Conservation (phyloP, 30 jellyfish, hydroid and myxozoan genomes). For the Phacellophora camtschatica region DNA sequence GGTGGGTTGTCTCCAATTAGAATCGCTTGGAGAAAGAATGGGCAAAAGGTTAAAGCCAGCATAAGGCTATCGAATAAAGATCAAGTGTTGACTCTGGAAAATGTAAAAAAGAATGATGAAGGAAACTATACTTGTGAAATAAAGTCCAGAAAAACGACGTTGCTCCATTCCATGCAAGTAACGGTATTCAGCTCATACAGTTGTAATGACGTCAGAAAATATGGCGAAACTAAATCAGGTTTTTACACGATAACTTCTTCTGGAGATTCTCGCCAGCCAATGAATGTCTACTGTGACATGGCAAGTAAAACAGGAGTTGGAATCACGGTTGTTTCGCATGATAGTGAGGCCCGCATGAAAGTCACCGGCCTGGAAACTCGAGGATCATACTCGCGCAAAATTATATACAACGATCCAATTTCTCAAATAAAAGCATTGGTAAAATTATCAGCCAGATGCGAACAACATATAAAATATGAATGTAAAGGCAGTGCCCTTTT, state of each 20-base stretch:
- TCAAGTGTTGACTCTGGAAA: neutral
- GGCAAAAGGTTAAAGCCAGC: neutral
- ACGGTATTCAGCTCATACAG: neutral
- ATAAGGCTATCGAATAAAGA: neutral
- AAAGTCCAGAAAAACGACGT: neutral
- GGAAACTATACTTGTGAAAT: neutral
- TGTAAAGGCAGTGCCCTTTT: neutral
- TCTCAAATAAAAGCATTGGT: neutral
- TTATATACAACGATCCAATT: neutral
- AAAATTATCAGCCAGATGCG: neutral
- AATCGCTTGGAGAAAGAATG: neutral
- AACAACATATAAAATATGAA: neutral
- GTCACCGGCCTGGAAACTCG: neutral
- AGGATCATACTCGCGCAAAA: neutral
- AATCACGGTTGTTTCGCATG: slow-evolving; percentile 7
- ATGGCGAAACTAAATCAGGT: neutral
- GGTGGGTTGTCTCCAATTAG: slow-evolving; percentile 11
- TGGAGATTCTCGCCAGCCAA: neutral
- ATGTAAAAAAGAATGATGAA: neutral
- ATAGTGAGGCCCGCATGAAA: neutral
- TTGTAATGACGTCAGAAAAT: neutral
- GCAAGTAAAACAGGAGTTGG: neutral
- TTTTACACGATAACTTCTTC: neutral
- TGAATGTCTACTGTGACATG: slow-evolving; percentile 23
- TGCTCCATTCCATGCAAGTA: neutral